phyloP scores from a whole-genome alignment of 2,113 vertebrate genomes.

The Manacus vitellinus region DNA sequence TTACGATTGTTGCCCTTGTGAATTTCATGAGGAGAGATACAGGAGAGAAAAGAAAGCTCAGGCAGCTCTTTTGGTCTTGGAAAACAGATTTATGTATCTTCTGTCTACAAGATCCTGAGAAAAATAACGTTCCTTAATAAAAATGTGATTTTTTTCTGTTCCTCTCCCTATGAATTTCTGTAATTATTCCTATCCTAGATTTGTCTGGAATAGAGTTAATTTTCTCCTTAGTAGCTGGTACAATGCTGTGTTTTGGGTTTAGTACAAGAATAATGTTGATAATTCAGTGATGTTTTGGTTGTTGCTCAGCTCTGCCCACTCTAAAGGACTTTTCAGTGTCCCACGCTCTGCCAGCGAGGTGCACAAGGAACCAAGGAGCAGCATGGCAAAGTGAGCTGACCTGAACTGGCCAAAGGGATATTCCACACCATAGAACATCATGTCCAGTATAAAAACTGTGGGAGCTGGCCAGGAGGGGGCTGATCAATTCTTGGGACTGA shows the following conservation, averaged over 20 bases:
- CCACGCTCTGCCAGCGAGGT: neutral
- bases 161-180: neutral
- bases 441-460: neutral
- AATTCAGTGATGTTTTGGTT: neutral
- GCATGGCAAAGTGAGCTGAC: neutral
- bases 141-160: neutral
- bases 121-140: neutral
- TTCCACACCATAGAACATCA: neutral
- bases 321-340: neutral
- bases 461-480: neutral
- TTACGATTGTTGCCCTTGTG: neutral
- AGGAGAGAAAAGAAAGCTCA: neutral
- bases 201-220: neutral
- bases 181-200: neutral
- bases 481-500: neutral
- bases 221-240: neutral
- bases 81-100: neutral
- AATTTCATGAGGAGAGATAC: neutral
- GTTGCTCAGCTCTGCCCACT: neutral
- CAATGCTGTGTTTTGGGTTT: neutral
- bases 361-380: neutral
- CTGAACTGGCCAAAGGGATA: neutral
- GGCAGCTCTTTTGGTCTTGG: neutral
- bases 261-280: neutral
- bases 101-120: neutral